These are phyloP conservation scores for Drosophila melanica DNA, from an alignment of 1,140 invertebrate genomes.

Conservation along the genomic window DNA sequence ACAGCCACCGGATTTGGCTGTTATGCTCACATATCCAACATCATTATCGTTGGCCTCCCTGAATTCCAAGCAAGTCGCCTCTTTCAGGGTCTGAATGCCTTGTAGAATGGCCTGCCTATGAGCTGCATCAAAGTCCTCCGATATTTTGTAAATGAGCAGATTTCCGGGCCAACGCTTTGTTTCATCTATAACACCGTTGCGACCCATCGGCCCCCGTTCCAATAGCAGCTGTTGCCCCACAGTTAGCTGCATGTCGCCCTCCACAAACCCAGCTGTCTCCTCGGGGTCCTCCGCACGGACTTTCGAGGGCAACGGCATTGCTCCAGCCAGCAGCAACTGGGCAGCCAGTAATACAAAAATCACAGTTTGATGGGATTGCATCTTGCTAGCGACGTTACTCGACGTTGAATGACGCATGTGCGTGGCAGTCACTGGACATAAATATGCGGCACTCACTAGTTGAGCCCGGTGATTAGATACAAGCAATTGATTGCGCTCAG, in stretches of 20 bases:
- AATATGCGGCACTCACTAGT: constrained; percentile 18
- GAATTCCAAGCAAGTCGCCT: constrained; percentile 58
- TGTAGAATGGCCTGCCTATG: constrained; percentile 60
- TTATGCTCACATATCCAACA: constrained; percentile 50
- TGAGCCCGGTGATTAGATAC: constrained; percentile 38
- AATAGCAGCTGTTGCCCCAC: constrained; percentile 70
- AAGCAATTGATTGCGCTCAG: constrained; percentile 34
- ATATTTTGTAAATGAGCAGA: constrained; percentile 87
- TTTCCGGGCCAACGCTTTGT: constrained; percentile 87
- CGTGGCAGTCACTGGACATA: constrained; percentile 21
- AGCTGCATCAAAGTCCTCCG: constrained; percentile 71
- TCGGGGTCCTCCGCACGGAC: constrained; percentile 49
- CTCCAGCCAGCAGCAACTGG: neutral
- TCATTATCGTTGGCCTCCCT: constrained; percentile 64
- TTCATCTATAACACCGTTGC: constrained; percentile 87
- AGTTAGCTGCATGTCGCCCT: constrained; percentile 85
- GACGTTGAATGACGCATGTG: constrained; percentile 38
- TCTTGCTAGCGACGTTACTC: constrained; percentile 47
- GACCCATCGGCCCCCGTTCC: constrained; percentile 31
- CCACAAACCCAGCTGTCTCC: constrained; percentile 60
- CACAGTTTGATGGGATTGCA: constrained; percentile 42
- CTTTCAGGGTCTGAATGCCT: constrained; percentile 64
- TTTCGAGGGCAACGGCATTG: neutral
- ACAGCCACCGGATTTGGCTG: constrained; percentile 83
- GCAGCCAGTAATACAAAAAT: constrained; percentile 32